Evolutionary conservation across 2,797 vertebrate species (phyloP), one percentile per base, ranked within the genome.

Genomic region (Eurystomus glaucurus): DNA sequence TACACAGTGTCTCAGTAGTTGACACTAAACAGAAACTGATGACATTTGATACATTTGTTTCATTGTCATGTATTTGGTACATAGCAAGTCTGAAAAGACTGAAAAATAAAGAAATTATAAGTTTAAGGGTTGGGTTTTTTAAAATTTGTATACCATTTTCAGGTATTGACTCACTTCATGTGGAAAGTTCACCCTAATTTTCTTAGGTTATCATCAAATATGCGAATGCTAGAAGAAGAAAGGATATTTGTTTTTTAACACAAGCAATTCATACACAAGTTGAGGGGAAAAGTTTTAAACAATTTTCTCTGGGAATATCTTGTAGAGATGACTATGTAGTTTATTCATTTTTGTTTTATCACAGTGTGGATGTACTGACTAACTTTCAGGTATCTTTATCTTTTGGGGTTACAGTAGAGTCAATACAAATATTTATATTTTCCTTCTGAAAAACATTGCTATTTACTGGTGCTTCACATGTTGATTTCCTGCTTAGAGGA

Each of bases 241-340:
- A 70, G 1, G 4, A 21, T 88, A 9, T 41, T 68, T 68, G 2
- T 0, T 55, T 80, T 46, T 81, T 2, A 85, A 37, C 3, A 68
- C 5, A 60, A 66, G 11, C 4, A 51, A 51, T 54, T 62, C 3
- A 48, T 62, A 55, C 1, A 25, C 7, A 64, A 79, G 5, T 82
- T 35, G 16, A 81, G 14, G 75, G 19, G 4, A 2, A 78, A 66
- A 11, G 25, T 43, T 54, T 13, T 3, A 52, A 76, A 69, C 80
- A 76, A 57, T 5, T 12, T 3, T 14, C 3, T 35, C 9, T 37
- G 18, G 35, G 1, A 57, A 20, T 79, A 41, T 22, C 17, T 58
- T 65, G 5, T 61, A 80, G 46, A 61, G 8, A 26, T 46, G 9
- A 15, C 1, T 6, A 9, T 4, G 1, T 52, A 5, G 4, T 3